Conservation (phyloP, 2,113 vertebrate species). For the Oplegnathus fasciatus region DNA sequence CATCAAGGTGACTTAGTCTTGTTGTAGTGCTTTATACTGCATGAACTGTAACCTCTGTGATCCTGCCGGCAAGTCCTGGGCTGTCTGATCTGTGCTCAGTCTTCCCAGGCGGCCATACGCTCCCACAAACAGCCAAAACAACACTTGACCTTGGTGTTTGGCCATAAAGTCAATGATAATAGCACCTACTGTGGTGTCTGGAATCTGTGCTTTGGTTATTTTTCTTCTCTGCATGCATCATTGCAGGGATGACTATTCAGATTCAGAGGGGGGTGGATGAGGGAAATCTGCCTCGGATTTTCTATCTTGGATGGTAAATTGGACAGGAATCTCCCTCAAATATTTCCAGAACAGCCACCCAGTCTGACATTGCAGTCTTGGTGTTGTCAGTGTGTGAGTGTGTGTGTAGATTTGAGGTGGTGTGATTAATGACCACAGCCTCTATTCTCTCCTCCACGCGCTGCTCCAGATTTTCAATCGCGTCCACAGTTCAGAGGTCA, state of each 20-base stretch:
- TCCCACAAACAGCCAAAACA: conserved; percentile 43
- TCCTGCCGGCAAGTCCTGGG: conserved; percentile 18
- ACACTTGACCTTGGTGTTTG: conserved; percentile 69
- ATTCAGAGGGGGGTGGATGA: conserved; percentile 1
- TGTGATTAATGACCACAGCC: conserved; percentile 82
- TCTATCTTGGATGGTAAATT: conserved; percentile 42
- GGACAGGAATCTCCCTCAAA: conserved; percentile 22
- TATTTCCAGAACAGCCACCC: conserved; percentile 28
- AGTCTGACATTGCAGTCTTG: conserved; percentile 26
- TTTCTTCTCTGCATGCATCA: conserved; percentile 46
- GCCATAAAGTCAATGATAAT: conserved; percentile 63
- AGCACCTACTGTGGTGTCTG: conserved; percentile 31
- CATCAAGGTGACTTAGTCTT: conserved; percentile 63
- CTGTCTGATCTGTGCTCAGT: conserved; percentile 40
- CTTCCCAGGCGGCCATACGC: conserved; percentile 24
- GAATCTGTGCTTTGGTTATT: conserved; percentile 34
- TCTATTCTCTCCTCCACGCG: conserved; percentile 56
- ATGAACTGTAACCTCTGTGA: conserved; percentile 56
- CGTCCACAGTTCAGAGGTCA: conserved; percentile 79
- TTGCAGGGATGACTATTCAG: conserved; percentile 27
- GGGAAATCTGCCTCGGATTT: conserved; percentile 21
- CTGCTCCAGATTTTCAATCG: conserved; percentile 78
- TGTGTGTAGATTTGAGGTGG: conserved; percentile 42
- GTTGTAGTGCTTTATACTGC: conserved; percentile 9
- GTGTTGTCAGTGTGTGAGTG: conserved; percentile 21